These are phyloP conservation scores for Drosophila lutescens DNA, from an alignment of 2,888 invertebrate species.

Conservation along the genomic window DNA sequence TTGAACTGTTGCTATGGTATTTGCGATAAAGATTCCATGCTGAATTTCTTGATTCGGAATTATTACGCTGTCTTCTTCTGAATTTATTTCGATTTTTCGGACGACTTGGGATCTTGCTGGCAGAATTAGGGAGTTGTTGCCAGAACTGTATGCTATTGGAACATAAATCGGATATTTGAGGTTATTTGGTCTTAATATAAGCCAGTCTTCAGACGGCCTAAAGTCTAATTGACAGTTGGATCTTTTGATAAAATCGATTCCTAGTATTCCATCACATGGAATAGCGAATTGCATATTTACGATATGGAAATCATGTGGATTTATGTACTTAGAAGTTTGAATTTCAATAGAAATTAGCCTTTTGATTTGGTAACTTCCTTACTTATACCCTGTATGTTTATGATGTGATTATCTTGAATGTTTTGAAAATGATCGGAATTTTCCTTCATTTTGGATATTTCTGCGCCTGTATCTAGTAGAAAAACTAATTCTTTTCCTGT, in stretches of 20 bases:
- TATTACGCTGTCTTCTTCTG: no score
- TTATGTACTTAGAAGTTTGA: not conserved
- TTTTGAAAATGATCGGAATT: not conserved
- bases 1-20: not conserved
- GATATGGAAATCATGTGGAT: not conserved
- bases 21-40: not conserved
- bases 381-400: not conserved
- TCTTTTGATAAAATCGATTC: constrained; percentile 4
- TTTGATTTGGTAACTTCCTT: not conserved
- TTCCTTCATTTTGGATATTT: not conserved
- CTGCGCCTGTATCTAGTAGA: no score
- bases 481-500: not conserved
- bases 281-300: not conserved
- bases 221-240: not conserved
- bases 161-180: constrained; percentile 7
- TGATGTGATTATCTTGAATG: not conserved
- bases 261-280: constrained; percentile 1
- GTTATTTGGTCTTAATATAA: constrained; percentile 1
- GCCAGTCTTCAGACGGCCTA: not conserved
- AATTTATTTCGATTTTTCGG: constrained; percentile 7
- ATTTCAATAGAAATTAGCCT: not conserved
- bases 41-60: constrained; percentile 1
- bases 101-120: constrained; percentile 15
- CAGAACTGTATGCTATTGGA: constrained; percentile 7
- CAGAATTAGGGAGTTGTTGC: constrained; percentile 2